Conservation (phyloP, 2,797 vertebrate species). For the Chanos chanos region DNA sequence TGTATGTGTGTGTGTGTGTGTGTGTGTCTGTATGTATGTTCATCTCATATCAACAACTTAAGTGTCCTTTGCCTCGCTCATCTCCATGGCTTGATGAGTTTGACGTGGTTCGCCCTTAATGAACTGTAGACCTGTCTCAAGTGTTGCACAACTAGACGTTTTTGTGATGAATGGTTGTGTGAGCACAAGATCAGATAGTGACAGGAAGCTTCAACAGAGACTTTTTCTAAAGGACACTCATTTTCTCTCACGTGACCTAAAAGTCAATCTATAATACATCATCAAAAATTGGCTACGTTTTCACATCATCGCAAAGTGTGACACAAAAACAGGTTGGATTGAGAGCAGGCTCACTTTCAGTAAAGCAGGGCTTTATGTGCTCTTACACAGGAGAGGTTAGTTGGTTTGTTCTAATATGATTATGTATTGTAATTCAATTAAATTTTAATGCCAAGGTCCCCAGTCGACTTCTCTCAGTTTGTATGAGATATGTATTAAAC, state of each 20-base stretch:
- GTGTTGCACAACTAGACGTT: too few species aligned
- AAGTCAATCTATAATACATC: slow-evolving; percentile 6
- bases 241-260: slow-evolving; percentile 6
- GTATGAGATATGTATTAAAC: slow-evolving; percentile 59
- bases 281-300: neutral
- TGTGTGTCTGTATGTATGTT: slow-evolving; percentile 16
- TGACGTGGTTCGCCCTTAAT: slow-evolving; percentile 23
- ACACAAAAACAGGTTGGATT: neutral
- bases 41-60: slow-evolving; percentile 34
- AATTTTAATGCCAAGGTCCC: slow-evolving; percentile 52
- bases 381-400: slow-evolving; percentile 45
- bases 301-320: neutral
- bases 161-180: too few species aligned
- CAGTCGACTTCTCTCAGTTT: slow-evolving; percentile 52
- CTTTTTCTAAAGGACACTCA: slow-evolving; percentile 11
- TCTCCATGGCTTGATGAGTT: slow-evolving; percentile 40
- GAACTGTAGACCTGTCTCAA: too few species aligned
- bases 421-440: slow-evolving; percentile 64
- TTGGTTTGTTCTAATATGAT: slow-evolving; percentile 57
- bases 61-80: slow-evolving; percentile 30
- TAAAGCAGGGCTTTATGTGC: slow-evolving; percentile 31
- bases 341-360: neutral
- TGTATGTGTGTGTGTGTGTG: neutral
- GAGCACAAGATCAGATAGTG: too few species aligned
- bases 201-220: neutral